phyloP scores from a whole-genome alignment of 2,113 vertebrate genomes.

The Chamaetylas fuelleborni region DNA sequence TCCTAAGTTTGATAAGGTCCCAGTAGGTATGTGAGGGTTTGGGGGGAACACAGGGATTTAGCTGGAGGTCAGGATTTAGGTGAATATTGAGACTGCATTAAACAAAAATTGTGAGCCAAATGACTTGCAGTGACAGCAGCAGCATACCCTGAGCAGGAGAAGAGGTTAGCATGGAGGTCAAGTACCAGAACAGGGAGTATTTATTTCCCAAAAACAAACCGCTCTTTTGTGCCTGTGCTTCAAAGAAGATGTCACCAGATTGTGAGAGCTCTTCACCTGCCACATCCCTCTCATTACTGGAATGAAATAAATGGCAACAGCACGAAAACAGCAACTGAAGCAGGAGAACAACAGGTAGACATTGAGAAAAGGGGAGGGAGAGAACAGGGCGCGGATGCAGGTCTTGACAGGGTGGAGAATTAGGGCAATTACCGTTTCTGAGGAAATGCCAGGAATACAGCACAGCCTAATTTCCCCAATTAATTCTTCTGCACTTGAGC shows the following conservation, averaged over 20 bases:
- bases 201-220: slow-evolving; percentile 25
- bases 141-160: neutral
- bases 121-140: neutral
- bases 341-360: slow-evolving; percentile 43
- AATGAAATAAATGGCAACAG: slow-evolving; percentile 51
- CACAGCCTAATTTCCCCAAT: slow-evolving; percentile 77
- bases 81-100: neutral
- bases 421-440: slow-evolving; percentile 71
- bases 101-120: slow-evolving; percentile 13
- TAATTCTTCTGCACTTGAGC: slow-evolving; percentile 61
- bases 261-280: slow-evolving; percentile 53
- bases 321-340: slow-evolving; percentile 49
- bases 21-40: neutral
- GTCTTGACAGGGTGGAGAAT: slow-evolving; percentile 63
- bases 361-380: neutral
- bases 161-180: neutral
- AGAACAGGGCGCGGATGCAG: neutral
- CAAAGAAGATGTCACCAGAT: slow-evolving; percentile 38
- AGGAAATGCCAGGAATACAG: slow-evolving; percentile 73
- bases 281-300: slow-evolving; percentile 54
- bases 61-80: neutral
- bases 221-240: slow-evolving; percentile 19
- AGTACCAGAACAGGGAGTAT: neutral
- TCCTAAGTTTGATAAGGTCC: neutral
- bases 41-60: neutral